Base-by-base conservation (phyloP, 2,797 vertebrate genomes). In the Poeciliopsis turneri region DNA sequence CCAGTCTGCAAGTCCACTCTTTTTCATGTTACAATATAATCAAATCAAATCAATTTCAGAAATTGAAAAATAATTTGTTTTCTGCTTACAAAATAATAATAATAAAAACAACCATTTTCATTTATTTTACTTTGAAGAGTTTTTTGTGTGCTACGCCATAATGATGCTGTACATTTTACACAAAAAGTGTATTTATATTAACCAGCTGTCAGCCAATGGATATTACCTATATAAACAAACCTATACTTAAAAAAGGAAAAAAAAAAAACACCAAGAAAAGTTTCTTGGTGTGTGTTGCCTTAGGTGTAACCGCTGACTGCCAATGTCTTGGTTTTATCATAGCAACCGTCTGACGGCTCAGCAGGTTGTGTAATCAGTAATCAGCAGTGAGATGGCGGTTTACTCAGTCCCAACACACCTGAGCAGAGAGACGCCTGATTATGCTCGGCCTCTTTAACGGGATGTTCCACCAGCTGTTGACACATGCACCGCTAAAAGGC, bases 391-490 rank as follows among this genome's bases (percentile, higher is more conserved):
- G 78, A 79, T 73, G 84, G 78, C 73, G 28, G 76, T 82, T 88
- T 82, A 82, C 72, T 84, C 71, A 3, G 79, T 90, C 88, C 82
- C 82, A 41, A 36, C 77, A 85, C 91, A 93, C 92, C 91, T 93
- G 89, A 88, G 86, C 78, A 88, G 81, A 89, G 87, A 90, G 76
- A 86, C 71, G 87, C 90, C 87, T 94, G 91, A 92, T 90, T 91
- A 90, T 74, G 82, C 83, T 74, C 41, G 70, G 89, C 83, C 79
- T 87, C 78, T 91, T 87, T 75, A 87, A 90, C 53, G 81, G 82
- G 85, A 91, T 89, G 82, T 79, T 92, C 82, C 87, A 89, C 79
- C 91, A 93, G 91, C 89, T 92, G 93, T 90, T 90, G 78, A 86
- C 87, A 84, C 82, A 75, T 59, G 49, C 80, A 33, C 74, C 39